Conservation (phyloP, 1,140 invertebrate genomes). For the Zaprionus capensis region DNA sequence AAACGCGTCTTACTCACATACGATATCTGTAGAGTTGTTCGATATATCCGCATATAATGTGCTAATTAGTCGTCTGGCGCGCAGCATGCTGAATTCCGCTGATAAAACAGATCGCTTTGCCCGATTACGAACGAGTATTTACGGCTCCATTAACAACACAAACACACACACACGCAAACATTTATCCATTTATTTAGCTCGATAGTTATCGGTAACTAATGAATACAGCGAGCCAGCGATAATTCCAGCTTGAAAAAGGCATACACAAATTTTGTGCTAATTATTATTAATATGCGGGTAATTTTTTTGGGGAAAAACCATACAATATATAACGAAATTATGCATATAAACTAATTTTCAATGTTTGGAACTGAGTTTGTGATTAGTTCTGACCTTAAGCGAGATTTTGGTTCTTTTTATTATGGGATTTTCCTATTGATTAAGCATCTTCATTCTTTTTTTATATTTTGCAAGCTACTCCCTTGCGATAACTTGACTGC, state of each 20-base stretch:
- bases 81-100: background rate
- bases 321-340: background rate
- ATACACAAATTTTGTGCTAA: constrained; percentile 3
- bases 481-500: too few species aligned
- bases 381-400: too few species aligned
- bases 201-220: constrained; percentile 34
- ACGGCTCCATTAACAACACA: constrained; percentile 1
- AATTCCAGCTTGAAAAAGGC: background rate
- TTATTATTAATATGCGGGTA: background rate
- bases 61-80: constrained; percentile 30
- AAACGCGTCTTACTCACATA: constrained; percentile 7
- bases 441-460: too few species aligned
- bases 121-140: constrained; percentile 22
- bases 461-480: too few species aligned
- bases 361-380: too few species aligned
- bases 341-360: background rate
- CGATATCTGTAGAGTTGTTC: background rate
- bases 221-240: constrained; percentile 33
- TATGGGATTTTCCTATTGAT: too few species aligned
- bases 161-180: background rate
- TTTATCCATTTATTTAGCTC: constrained; percentile 9
- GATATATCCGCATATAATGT: constrained; percentile 4
- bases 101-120: constrained; percentile 6
- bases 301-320: background rate
- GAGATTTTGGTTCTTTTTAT: too few species aligned